Percentiles rank a stretch among this genome's conserved stretches.
Conservation (phyloP, 2,113 vertebrate genomes). For the Tupaia tana region DNA sequence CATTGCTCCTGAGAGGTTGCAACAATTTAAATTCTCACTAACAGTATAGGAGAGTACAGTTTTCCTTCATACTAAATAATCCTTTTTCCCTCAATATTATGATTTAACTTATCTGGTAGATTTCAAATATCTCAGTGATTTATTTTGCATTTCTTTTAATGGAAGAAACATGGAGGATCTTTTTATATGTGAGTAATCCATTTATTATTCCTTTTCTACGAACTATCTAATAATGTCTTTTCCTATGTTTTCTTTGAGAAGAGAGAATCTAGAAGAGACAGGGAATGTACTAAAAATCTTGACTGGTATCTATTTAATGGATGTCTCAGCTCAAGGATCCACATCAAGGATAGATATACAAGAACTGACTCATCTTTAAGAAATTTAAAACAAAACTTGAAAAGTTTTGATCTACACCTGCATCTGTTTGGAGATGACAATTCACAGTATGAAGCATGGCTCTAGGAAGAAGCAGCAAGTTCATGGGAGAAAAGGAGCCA, state of each 20-base stretch:
- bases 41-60: not conserved
- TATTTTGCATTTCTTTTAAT: not conserved
- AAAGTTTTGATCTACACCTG: not conserved
- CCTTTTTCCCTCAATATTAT: not conserved
- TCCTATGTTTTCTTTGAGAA: not conserved
- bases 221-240: not conserved
- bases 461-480: not conserved
- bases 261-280: not conserved
- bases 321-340: not conserved
- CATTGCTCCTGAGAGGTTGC: not conserved
- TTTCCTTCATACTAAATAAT: not conserved
- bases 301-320: not conserved
- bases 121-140: not conserved
- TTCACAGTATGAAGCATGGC: rapidly evolving
- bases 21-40: not conserved
- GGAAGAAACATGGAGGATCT: not conserved
- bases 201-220: conserved; percentile 1
- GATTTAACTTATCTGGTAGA: not conserved
- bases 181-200: not conserved
- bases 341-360: not conserved
- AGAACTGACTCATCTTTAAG: not conserved
- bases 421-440: not conserved
- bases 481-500: not conserved
- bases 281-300: not conserved
- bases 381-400: not conserved